Evolutionary conservation across 2,113 vertebrate species (phyloP).

Genomic region (Osmerus eperlanus): DNA sequence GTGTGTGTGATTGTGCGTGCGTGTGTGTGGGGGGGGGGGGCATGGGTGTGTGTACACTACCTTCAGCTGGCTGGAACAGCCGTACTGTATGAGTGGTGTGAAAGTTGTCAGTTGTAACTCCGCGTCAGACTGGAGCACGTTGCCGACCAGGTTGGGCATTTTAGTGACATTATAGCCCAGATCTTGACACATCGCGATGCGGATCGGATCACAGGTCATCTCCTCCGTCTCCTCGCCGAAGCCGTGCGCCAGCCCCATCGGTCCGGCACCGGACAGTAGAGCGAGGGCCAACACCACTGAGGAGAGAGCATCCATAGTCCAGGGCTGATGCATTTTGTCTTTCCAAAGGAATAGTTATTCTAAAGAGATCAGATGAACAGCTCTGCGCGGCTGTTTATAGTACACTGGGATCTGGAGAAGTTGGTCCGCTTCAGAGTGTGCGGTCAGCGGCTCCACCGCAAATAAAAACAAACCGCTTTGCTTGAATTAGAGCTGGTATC

Average conservation of each 20-base stretch:
- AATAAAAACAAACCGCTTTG: constrained; percentile 5
- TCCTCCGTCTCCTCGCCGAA: constrained; percentile 91
- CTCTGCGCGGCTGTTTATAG: not conserved
- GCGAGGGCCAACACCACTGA: constrained; percentile 44
- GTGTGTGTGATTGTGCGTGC: too few relatives aligned
- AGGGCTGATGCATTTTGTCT: constrained; percentile 23
- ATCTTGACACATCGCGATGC: constrained; percentile 97
- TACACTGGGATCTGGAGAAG: constrained; percentile 12
- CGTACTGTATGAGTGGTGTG: constrained; percentile 97
- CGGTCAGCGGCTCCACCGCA: constrained; percentile 11
- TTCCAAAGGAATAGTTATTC: not conserved
- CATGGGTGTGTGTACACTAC: constrained; percentile 52
- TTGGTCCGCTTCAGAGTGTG: constrained; percentile 31
- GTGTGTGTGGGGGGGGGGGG: too few relatives aligned
- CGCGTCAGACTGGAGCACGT: constrained; percentile 94
- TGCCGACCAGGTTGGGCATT: constrained; percentile 97
- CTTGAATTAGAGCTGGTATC: not conserved
- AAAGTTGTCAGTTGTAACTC: constrained; percentile 96
- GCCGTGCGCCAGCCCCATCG: constrained; percentile 44
- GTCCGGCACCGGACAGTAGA: constrained; percentile 40
- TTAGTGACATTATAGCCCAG: constrained; percentile 97
- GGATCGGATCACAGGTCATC: constrained; percentile 92
- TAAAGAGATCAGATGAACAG: not conserved
- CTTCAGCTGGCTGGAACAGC: constrained; percentile 96
- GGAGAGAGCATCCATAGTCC: constrained; percentile 45